Evolutionary conservation across 2,113 vertebrate genomes (phyloP).

Genomic region (Suricata suricatta): DNA sequence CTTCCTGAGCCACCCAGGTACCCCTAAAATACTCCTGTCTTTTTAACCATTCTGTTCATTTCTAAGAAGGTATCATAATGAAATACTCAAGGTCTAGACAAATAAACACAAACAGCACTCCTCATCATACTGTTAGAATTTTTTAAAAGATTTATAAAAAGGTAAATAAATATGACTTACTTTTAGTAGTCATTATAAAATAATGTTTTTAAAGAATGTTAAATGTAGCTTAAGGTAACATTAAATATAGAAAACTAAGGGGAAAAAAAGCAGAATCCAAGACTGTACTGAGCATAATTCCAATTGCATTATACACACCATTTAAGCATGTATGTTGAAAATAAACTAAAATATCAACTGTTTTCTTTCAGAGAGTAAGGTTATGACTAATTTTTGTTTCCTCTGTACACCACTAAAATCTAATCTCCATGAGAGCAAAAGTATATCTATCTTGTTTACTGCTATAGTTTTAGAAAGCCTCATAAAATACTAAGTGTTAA

Average conservation of each 20-base stretch:
- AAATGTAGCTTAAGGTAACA: neutral
- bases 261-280: constrained; percentile 19
- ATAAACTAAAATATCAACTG: neutral
- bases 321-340: neutral
- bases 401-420: neutral
- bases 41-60: constrained; percentile 1
- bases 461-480: neutral
- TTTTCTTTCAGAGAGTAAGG: neutral
- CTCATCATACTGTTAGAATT: neutral
- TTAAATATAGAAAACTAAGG: neutral
- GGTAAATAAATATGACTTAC: neutral
- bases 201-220: neutral
- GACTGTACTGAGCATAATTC: neutral
- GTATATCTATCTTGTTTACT: neutral
- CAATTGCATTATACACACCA: neutral
- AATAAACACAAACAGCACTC: neutral
- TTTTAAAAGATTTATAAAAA: neutral
- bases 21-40: neutral
- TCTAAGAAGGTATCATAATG: neutral
- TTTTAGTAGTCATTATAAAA: neutral
- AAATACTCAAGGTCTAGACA: neutral
- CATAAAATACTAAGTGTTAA: neutral
- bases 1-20: too few species aligned
- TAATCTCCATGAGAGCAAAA: neutral
- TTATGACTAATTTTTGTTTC: neutral